phyloP scores from a whole-genome alignment of 2,113 vertebrate genomes.

The Excalfactoria chinensis region DNA sequence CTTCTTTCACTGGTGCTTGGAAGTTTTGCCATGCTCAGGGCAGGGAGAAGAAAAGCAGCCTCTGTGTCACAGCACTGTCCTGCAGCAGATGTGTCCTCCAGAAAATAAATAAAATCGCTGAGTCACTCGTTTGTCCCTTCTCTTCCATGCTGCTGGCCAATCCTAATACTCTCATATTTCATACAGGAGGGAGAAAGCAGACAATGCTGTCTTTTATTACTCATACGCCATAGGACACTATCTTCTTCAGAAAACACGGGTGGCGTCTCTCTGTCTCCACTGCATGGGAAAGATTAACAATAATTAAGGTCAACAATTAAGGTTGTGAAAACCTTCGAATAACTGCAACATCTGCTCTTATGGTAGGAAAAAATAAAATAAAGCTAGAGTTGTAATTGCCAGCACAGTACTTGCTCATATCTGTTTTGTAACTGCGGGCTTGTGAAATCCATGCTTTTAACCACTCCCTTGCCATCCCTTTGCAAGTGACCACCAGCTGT shows the following conservation, averaged over 20 bases:
- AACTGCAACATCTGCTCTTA: constrained; percentile 59
- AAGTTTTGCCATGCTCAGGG: background rate
- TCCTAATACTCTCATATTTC: constrained; percentile 11
- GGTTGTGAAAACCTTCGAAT: constrained; percentile 56
- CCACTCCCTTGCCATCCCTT: rapidly evolving
- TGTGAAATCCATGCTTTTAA: background rate
- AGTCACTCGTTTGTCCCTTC: background rate
- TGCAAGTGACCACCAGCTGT: rapidly evolving
- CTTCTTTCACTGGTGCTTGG: constrained; percentile 10
- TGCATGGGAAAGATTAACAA: constrained; percentile 61
- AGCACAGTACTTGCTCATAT: constrained; percentile 28
- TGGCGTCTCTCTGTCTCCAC: constrained; percentile 57
- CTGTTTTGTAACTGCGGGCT: constrained; percentile 42
- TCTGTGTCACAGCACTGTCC: rapidly evolving
- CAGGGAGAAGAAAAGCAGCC: background rate
- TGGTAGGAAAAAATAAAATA: constrained; percentile 55
- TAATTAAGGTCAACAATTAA: constrained; percentile 62
- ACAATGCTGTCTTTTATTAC: constrained; percentile 52
- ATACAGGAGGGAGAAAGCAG: constrained; percentile 8
- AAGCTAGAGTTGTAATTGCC: constrained; percentile 37
- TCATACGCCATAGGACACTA: constrained; percentile 44
- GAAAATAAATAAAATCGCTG: constrained; percentile 17
- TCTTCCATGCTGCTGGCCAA: background rate
- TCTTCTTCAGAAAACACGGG: constrained; percentile 5
- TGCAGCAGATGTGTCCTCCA: background rate